A percentile compares a stretch with the other conserved stretches of the same genome.
Conservation (phyloP, 2,888 invertebrate genomes). For the Pimpla rufipes region DNA sequence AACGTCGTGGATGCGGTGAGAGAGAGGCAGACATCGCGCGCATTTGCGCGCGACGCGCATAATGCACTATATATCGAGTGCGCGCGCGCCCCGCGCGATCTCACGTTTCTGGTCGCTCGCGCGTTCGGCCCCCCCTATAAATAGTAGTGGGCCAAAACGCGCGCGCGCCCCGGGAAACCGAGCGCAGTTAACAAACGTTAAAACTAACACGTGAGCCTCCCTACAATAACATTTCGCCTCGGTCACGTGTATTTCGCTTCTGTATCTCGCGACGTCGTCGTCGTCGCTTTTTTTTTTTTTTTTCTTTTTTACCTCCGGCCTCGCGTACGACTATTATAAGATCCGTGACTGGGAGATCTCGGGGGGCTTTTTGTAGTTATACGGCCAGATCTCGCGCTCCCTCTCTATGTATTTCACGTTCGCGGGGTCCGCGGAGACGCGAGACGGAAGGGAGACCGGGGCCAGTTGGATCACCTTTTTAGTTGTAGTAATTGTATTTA, state of each 20-base stretch:
- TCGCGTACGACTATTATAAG: slow-evolving; percentile 79
- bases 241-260: slow-evolving; percentile 81
- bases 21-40: slow-evolving; percentile 40
- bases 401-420: neutral
- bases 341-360: slow-evolving; percentile 64
- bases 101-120: too few relatives aligned
- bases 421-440: slow-evolving; percentile 30
- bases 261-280: slow-evolving; percentile 10
- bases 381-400: slow-evolving; percentile 2
- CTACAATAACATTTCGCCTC: slow-evolving; percentile 84
- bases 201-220: slow-evolving; percentile 81
- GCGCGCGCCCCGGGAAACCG: slow-evolving; percentile 25
- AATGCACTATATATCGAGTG: slow-evolving; percentile 34
- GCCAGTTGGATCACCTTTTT: too few relatives aligned
- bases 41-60: slow-evolving; percentile 23
- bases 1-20: slow-evolving; percentile 37
- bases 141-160: slow-evolving; percentile 74
- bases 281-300: too few relatives aligned
- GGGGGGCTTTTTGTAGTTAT: slow-evolving; percentile 19
- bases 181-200: slow-evolving; percentile 82
- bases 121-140: slow-evolving; percentile 82
- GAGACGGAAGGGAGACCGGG: neutral
- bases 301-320: slow-evolving; percentile 65
- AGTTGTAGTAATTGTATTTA: too few relatives aligned
- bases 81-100: slow-evolving; percentile 33